These are phyloP conservation scores for Tetranychus cinnabarinus DNA, from an alignment of 1,140 invertebrate genomes.

Conservation along the genomic window DNA sequence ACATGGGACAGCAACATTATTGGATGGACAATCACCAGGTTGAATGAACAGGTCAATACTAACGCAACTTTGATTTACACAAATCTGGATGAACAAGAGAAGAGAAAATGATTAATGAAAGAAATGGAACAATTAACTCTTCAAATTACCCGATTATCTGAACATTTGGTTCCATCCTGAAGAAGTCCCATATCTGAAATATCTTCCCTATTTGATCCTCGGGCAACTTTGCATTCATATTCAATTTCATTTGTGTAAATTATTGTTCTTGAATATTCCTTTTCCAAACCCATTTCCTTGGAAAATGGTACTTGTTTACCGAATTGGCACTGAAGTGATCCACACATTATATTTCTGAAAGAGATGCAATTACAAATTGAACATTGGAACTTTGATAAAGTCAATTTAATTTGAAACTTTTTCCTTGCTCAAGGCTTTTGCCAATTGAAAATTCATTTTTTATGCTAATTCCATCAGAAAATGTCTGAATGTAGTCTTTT, in stretches of 20 bases:
- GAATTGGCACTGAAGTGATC: constrained; percentile 64
- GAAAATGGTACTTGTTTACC: constrained; percentile 46
- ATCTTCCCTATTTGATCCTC: constrained; percentile 34
- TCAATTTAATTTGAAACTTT: no score
- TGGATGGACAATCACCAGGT: constrained; percentile 61
- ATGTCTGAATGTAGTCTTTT: no score
- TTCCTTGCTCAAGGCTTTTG: no score
- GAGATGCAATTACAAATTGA: background rate
- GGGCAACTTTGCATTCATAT: constrained; percentile 72
- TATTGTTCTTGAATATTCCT: constrained; percentile 55
- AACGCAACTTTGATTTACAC: constrained; percentile 72
- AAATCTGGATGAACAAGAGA: constrained; percentile 31
- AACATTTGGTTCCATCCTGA: constrained; percentile 69
- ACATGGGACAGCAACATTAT: constrained; percentile 63
- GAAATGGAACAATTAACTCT: background rate
- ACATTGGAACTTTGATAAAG: no score
- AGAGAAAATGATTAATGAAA: background rate
- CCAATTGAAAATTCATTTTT: no score
- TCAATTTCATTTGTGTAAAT: constrained; percentile 59
- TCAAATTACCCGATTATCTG: constrained; percentile 42
- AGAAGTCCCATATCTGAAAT: constrained; percentile 49
- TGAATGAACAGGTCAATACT: constrained; percentile 55
- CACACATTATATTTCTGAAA: constrained; percentile 56
- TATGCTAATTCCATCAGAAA: no score
- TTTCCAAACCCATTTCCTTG: constrained; percentile 32